Evolutionary conservation across 2,113 vertebrate genomes (phyloP).

Genomic region (Sisor rabdophorus): DNA sequence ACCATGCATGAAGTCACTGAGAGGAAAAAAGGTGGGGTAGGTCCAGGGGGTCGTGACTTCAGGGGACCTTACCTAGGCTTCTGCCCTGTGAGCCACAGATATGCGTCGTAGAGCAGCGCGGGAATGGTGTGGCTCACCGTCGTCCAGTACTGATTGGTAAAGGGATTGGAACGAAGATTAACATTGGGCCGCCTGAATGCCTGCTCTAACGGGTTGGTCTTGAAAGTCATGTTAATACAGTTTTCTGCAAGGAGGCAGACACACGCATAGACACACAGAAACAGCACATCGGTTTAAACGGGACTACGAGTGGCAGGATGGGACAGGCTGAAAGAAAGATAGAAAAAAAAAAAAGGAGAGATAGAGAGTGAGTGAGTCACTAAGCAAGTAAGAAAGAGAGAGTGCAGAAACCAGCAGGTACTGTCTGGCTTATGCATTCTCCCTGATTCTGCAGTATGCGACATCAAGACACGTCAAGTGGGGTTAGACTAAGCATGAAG

Average conservation of each 20-base stretch:
- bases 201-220: constrained; percentile 83
- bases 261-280: constrained; percentile 55
- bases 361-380: not conserved
- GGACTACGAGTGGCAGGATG: not conserved
- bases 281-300: constrained; percentile 49
- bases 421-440: constrained; percentile 62
- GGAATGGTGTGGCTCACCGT: constrained; percentile 74
- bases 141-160: constrained; percentile 77
- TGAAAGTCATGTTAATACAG: constrained; percentile 75
- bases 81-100: constrained; percentile 82
- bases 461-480: constrained; percentile 43
- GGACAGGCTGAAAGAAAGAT: constrained; percentile 11
- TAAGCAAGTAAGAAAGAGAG: constrained; percentile 38
- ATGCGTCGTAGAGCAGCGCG: constrained; percentile 81
- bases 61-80: constrained; percentile 85
- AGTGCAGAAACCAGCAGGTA: constrained; percentile 62
- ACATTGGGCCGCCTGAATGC: constrained; percentile 78
- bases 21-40: not conserved
- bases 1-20: constrained; percentile 47
- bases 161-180: constrained; percentile 69
- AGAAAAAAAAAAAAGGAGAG: constrained; percentile 12
- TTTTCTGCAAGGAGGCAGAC: constrained; percentile 82
- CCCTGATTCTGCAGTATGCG: constrained; percentile 52
- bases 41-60: constrained; percentile 36
- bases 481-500: constrained; percentile 53